Base-by-base conservation (phyloP, 2,113 vertebrate genomes). In the Engystomops pustulosus region DNA sequence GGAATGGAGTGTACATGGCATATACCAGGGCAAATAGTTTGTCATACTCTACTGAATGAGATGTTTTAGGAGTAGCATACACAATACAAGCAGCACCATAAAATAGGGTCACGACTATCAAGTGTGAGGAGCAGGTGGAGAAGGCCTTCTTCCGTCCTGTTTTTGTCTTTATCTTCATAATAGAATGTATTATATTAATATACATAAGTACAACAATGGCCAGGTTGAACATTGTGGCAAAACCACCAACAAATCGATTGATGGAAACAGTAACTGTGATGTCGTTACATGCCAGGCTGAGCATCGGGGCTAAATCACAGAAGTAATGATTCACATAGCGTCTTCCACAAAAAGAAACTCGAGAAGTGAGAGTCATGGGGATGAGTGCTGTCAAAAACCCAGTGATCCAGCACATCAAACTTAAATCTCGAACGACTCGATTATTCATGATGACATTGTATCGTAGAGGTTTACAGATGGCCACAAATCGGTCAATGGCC, bases 241-340 rank as follows among this genome's bases (percentile, higher is more conserved):
- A 25, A 6, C 71, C 71, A 65, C 53, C 36, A 6, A 76, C 81
- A 36, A 3, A 47, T 4, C 44, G 5, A 12, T 76, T 83, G 1
- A 76, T 49, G 6, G n/a, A 17, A 20, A 89, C 88, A 14, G 89
- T 90, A 0, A 14, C 23, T 53, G 89, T 90, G 15, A 89, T 88
- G 34, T 90, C 87, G 34, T 71, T 45, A 85, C 90, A 92, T 32
- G 90, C 87, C 82, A 91, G 89, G 3, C 87, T 82, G n/a, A 91
- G 69, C 10, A 91, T 85, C 18, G 90, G 90, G 0, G 88, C 90
- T 77, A 92, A 88, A 32, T 92, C 91, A 71, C 80, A 86, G 30
- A 58, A 82, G 51, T 34, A 86, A 38, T 86, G 71, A 2, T 86
- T 44, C 7, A 86, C 7, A 49, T 25, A 8, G 11, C 71, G 20